Conservation (phyloP, 2,113 vertebrate genomes). For the Anser brachyrhynchus region DNA sequence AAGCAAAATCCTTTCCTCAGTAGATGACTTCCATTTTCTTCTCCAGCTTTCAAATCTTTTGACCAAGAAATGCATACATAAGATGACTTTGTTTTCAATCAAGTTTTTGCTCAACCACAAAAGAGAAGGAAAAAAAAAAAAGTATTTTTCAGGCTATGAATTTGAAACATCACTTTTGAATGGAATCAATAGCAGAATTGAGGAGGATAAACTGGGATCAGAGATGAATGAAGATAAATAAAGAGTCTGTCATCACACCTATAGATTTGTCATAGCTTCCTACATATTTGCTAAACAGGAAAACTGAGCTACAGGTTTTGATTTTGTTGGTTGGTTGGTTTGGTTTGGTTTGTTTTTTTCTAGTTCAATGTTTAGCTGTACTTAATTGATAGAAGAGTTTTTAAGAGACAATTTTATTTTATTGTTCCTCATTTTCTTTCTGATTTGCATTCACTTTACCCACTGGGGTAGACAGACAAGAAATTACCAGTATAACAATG, state of each 20-base stretch:
- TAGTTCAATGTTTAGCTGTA: background rate
- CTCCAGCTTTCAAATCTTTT: background rate
- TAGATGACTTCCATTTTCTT: background rate
- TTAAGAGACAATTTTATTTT: background rate
- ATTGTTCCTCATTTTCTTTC: background rate
- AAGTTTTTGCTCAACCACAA: background rate
- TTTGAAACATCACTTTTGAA: background rate
- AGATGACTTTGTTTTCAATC: background rate
- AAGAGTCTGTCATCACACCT: background rate
- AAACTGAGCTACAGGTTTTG: background rate
- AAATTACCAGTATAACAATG: background rate
- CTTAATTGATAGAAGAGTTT: background rate
- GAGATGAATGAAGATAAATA: conserved; percentile 7
- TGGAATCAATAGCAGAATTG: background rate
- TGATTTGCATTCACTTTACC: background rate
- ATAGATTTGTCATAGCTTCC: background rate
- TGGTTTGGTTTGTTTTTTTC: too few species aligned
- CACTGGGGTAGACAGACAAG: background rate
- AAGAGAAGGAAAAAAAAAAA: conserved; percentile 40
- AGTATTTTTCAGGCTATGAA: conserved; percentile 1
- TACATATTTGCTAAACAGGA: background rate
- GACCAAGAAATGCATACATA: background rate
- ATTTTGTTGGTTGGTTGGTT: too few species aligned
- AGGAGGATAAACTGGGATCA: conserved; percentile 39
- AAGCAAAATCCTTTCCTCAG: background rate